Evolutionary conservation across 2,888 invertebrate species (phyloP).

Genomic region (Apamea monoglypha): DNA sequence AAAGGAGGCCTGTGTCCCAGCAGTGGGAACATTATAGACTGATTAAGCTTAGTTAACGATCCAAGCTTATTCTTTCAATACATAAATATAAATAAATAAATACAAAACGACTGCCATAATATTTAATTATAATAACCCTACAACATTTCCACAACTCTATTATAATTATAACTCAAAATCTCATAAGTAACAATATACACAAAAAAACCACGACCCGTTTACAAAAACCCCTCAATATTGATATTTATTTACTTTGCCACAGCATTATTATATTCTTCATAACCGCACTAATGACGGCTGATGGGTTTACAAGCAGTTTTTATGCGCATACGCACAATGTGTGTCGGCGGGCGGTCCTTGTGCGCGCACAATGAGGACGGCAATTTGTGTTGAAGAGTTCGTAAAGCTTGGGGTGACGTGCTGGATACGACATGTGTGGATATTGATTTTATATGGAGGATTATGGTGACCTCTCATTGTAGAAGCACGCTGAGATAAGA

Average conservation of each 20-base stretch:
- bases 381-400: conserved; percentile 67
- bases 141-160: not conserved
- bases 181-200: conserved; percentile 35
- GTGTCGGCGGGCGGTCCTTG: conserved; percentile 72
- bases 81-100: too few species aligned
- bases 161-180: conserved; percentile 27
- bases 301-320: conserved; percentile 61
- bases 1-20: too few species aligned
- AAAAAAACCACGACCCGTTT: conserved; percentile 66
- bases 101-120: not conserved
- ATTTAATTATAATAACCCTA: conserved; percentile 4
- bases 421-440: conserved; percentile 51
- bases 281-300: conserved; percentile 71
- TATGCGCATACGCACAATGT: conserved; percentile 58
- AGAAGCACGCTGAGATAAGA: conserved; percentile 3
- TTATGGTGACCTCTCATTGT: conserved; percentile 9
- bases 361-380: conserved; percentile 62
- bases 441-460: conserved; percentile 43
- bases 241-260: conserved; percentile 74
- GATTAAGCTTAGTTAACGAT: too few species aligned
- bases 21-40: too few species aligned
- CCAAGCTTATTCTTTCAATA: too few species aligned
- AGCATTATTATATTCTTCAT: conserved; percentile 71
- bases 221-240: conserved; percentile 67
- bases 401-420: conserved; percentile 30